Percentiles rank a stretch among this genome's conserved stretches.
phyloP scores from a whole-genome alignment of 2,113 vertebrate species.

The Chaetorhynchus papuensis region DNA sequence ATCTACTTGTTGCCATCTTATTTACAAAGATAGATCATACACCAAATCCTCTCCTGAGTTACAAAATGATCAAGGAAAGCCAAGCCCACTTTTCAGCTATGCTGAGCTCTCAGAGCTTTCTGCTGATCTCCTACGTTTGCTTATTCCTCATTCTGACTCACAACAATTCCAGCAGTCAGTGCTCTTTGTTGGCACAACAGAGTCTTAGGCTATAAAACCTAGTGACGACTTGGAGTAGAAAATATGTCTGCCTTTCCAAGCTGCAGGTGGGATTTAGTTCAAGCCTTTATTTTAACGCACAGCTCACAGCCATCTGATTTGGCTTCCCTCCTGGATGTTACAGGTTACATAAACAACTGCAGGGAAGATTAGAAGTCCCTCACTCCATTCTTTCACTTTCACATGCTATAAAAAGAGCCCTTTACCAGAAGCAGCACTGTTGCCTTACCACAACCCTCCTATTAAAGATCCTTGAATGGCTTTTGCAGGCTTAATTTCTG shows the following conservation, averaged over 20 bases:
- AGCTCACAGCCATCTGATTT: not conserved
- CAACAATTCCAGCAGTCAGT: not conserved
- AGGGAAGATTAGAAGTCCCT: not conserved
- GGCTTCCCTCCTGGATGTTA: not conserved
- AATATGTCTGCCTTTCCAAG: not conserved
- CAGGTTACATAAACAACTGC: not conserved
- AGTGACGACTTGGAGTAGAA: fast-evolving
- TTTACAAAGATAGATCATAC: not conserved
- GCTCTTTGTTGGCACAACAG: not conserved
- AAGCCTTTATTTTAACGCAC: not conserved
- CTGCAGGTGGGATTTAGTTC: not conserved
- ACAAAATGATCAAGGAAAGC: not conserved
- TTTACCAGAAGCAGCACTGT: not conserved
- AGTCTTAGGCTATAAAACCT: not conserved
- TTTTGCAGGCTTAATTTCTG: not conserved
- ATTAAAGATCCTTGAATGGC: not conserved
- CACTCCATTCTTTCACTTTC: not conserved
- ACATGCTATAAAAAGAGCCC: not conserved
- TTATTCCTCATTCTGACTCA: not conserved
- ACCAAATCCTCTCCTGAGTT: not conserved
- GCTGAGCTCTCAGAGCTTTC: not conserved
- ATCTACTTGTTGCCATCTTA: not conserved
- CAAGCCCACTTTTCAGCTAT: not conserved
- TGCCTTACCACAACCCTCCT: not conserved
- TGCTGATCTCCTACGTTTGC: not conserved